These are phyloP conservation scores for Apodemus sylvaticus DNA, from an alignment of 2,113 vertebrate genomes.

Conservation along the genomic window DNA sequence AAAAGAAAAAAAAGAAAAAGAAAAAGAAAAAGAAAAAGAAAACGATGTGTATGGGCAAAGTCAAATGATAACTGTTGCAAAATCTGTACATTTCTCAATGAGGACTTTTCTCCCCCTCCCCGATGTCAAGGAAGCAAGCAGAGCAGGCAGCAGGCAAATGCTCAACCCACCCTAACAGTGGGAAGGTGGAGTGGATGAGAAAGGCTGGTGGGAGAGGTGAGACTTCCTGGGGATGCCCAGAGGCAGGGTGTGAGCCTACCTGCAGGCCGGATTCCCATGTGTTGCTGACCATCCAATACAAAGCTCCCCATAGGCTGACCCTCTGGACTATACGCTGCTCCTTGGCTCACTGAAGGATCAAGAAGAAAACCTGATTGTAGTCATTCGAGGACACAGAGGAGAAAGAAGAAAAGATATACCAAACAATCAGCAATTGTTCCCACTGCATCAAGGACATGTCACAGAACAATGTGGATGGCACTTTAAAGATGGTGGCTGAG, in stretches of 20 bases:
- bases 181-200: slow-evolving; percentile 66
- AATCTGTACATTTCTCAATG: slow-evolving; percentile 50
- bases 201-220: slow-evolving; percentile 62
- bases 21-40: slow-evolving; percentile 10
- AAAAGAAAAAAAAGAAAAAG: slow-evolving; percentile 8
- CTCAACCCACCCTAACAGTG: slow-evolving; percentile 63
- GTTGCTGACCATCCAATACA: slow-evolving; percentile 99
- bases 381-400: slow-evolving; percentile 99
- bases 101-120: slow-evolving; percentile 69
- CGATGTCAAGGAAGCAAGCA: slow-evolving; percentile 81
- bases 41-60: slow-evolving; percentile 69
- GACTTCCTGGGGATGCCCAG: slow-evolving; percentile 61
- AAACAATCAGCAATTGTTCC: slow-evolving; percentile 99
- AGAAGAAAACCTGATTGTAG: slow-evolving; percentile 99
- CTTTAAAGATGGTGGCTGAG: slow-evolving; percentile 73
- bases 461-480: slow-evolving; percentile 84
- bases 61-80: slow-evolving; percentile 59
- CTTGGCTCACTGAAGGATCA: slow-evolving; percentile 99
- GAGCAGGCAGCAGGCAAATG: slow-evolving; percentile 83
- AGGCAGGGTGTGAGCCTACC: slow-evolving; percentile 86
- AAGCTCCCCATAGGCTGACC: slow-evolving; percentile 99
- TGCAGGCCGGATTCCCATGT: slow-evolving; percentile 99
- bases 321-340: slow-evolving; percentile 99
- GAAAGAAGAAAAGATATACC: slow-evolving; percentile 98
- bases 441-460: slow-evolving; percentile 92